Evolutionary conservation across 2,888 invertebrate genomes (phyloP).

Genomic region (Pseudococcus viburni): DNA sequence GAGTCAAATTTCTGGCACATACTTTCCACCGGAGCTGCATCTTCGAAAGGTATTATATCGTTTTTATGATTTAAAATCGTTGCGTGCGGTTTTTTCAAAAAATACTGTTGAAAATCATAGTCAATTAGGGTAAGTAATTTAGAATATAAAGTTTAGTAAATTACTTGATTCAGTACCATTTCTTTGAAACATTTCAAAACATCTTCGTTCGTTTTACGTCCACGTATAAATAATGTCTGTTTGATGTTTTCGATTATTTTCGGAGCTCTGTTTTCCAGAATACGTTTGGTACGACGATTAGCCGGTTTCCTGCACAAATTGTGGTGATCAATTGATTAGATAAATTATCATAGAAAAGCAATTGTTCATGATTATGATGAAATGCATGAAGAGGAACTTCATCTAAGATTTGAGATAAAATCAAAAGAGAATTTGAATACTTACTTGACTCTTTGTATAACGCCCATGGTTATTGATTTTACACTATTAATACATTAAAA

Average conservation of each 20-base stretch:
- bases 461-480: slow-evolving; percentile 68
- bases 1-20: slow-evolving; percentile 87
- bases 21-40: slow-evolving; percentile 85
- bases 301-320: slow-evolving; percentile 82
- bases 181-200: slow-evolving; percentile 85
- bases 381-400: background rate
- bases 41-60: slow-evolving; percentile 94
- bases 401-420: background rate
- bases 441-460: slow-evolving; percentile 72
- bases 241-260: slow-evolving; percentile 92
- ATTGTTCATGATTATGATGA: background rate
- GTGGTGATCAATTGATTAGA: too few species aligned
- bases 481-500: background rate
- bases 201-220: slow-evolving; percentile 83
- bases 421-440: slow-evolving; percentile 68
- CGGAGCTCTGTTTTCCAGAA: slow-evolving; percentile 85
- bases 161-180: slow-evolving; percentile 73
- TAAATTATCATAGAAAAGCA: too few species aligned
- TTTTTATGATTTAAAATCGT: slow-evolving; percentile 85
- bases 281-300: slow-evolving; percentile 89
- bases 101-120: slow-evolving; percentile 74
- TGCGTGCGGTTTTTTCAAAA: slow-evolving; percentile 89
- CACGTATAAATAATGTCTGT: slow-evolving; percentile 86
- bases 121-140: background rate
- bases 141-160: background rate